These are phyloP conservation scores for Psittacula echo DNA, from an alignment of 2,797 vertebrate genomes.

Conservation along the genomic window DNA sequence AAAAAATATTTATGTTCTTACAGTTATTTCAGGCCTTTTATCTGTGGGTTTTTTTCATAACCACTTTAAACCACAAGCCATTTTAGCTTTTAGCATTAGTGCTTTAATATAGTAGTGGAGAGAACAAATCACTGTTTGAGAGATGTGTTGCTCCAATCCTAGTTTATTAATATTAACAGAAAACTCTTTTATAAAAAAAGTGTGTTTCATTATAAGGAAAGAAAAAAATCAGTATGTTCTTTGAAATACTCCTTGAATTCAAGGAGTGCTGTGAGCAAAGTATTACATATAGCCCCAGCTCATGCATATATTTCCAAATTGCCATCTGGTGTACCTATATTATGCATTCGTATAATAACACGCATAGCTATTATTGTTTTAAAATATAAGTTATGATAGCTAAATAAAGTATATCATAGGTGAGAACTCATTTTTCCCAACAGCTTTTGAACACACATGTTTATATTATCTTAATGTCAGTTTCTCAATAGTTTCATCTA, in stretches of 20 bases:
- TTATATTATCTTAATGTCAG: not conserved
- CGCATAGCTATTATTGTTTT: not conserved
- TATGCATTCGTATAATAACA: not conserved
- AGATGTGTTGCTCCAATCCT: not conserved
- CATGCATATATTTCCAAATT: not conserved
- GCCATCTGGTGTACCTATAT: not conserved
- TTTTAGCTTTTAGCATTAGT: conserved; percentile 3
- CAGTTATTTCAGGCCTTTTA: not conserved
- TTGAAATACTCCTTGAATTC: not conserved
- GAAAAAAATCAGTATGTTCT: not conserved
- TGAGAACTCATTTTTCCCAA: not conserved
- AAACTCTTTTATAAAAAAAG: not conserved
- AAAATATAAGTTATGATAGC: not conserved
- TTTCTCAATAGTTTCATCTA: not conserved
- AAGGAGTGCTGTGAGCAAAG: not conserved
- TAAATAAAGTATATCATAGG: not conserved
- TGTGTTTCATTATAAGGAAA: not conserved
- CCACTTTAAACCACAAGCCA: not conserved
- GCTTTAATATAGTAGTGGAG: not conserved
- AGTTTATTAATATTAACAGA: not conserved
- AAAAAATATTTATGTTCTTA: not conserved
- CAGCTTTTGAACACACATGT: not conserved
- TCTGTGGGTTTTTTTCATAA: not conserved
- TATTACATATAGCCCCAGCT: not conserved
- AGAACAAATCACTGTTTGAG: not conserved